These are phyloP conservation scores for Hirtodrosophila cameraria DNA, from an alignment of 2,888 invertebrate genomes.

Conservation along the genomic window DNA sequence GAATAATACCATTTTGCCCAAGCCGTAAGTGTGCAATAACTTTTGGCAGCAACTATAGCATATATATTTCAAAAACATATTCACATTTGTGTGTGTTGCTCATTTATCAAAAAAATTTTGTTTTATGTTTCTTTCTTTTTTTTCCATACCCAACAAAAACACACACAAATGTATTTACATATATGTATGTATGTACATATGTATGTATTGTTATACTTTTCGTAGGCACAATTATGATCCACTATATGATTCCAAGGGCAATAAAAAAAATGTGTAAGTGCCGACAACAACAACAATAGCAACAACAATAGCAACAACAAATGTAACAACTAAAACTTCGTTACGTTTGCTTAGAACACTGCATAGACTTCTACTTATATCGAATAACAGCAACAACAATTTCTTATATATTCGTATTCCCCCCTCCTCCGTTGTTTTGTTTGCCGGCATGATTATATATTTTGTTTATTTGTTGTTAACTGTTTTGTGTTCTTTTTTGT, in stretches of 20 bases:
- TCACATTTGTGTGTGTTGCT: conserved; percentile 7
- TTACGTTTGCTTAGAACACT: conserved; percentile 62
- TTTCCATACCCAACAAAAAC: conserved; percentile 10
- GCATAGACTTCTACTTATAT: too few species aligned
- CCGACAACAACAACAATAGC: conserved; percentile 51
- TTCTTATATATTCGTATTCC: background rate
- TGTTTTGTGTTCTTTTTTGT: conserved; percentile 35
- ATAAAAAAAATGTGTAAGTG: conserved; percentile 84
- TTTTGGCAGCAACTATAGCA: background rate
- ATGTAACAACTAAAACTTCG: conserved; percentile 11
- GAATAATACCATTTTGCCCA: conserved; percentile 88
- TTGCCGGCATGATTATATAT: conserved; percentile 48
- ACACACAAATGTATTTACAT: conserved; percentile 14
- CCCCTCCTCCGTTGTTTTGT: conserved; percentile 47
- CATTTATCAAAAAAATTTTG: background rate
- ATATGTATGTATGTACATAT: conserved; percentile 13
- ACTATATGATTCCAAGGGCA: conserved; percentile 84
- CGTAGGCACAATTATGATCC: conserved; percentile 84
- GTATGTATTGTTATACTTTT: conserved; percentile 37
- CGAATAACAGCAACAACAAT: conserved; percentile 43
- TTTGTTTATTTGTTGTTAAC: conserved; percentile 32
- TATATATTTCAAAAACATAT: background rate
- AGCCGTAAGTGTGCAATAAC: conserved; percentile 85
- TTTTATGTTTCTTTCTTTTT: background rate
- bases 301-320: conserved; percentile 24